Percentiles rank a stretch among this genome's conserved stretches.
Conservation (phyloP, 2,797 vertebrate species). For the Monodelphis domestica region DNA sequence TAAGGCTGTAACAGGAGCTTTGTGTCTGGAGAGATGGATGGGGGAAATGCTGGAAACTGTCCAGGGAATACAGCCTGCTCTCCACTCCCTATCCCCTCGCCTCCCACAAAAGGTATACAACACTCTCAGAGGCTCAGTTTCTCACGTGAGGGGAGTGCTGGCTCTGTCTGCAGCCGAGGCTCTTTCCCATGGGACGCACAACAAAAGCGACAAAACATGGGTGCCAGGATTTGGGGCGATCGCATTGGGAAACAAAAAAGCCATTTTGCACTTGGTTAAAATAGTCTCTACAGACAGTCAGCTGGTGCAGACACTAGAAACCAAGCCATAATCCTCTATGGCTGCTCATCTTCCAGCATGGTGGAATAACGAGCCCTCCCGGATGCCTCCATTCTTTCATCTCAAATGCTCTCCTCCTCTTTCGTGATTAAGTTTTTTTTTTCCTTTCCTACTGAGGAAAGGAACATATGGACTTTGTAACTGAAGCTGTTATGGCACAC, state of each 20-base stretch:
- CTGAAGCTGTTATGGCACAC: background rate
- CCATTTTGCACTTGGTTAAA: background rate
- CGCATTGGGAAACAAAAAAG: background rate
- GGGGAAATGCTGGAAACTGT: background rate
- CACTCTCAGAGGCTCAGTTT: background rate
- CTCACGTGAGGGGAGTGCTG: background rate
- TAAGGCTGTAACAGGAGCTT: background rate
- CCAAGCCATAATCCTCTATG: background rate
- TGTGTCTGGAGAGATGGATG: background rate
- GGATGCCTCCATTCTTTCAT: conserved; percentile 14
- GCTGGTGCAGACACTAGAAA: background rate
- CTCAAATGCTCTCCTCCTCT: background rate
- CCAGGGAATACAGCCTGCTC: background rate
- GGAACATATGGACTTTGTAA: conserved; percentile 36
- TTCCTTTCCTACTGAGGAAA: background rate
- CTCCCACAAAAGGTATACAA: background rate
- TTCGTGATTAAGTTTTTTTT: background rate
- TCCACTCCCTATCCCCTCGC: background rate
- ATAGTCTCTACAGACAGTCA: background rate
- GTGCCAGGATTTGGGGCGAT: background rate
- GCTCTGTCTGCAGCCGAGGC: background rate
- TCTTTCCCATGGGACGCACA: background rate
- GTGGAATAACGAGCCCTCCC: background rate
- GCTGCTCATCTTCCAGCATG: background rate
- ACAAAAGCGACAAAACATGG: background rate